These are phyloP conservation scores for Triplophysa siluroides DNA, from an alignment of 2,113 vertebrate species.

Conservation along the genomic window DNA sequence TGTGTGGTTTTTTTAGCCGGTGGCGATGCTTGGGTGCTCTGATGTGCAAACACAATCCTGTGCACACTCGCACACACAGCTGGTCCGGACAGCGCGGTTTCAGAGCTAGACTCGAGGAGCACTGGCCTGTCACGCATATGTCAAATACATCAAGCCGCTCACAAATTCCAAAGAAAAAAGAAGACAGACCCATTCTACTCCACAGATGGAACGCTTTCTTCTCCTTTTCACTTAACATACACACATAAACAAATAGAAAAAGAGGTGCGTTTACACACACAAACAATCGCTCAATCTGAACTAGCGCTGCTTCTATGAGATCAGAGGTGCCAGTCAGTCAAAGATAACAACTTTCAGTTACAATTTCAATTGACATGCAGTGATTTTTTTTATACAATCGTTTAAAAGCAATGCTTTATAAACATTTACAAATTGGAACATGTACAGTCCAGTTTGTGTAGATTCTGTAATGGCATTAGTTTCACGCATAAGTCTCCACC, in stretches of 20 bases:
- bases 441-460: too few relatives aligned
- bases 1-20: conserved; percentile 55
- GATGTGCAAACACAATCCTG: conserved; percentile 51
- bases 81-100: conserved; percentile 71
- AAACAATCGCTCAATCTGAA: conserved; percentile 4
- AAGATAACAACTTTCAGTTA: background rate
- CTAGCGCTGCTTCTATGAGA: background rate
- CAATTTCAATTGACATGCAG: background rate
- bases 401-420: too few relatives aligned
- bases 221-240: conserved; percentile 42
- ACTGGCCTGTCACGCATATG: conserved; percentile 81
- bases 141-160: conserved; percentile 87
- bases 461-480: too few relatives aligned
- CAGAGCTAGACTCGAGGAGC: conserved; percentile 73
- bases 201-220: conserved; percentile 63
- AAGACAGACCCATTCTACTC: conserved; percentile 65
- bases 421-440: too few relatives aligned
- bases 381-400: too few relatives aligned
- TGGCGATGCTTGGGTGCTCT: conserved; percentile 46
- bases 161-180: conserved; percentile 79
- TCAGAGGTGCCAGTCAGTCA: background rate
- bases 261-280: background rate
- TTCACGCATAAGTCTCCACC: too few relatives aligned
- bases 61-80: conserved; percentile 70
- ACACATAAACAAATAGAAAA: conserved; percentile 37